phyloP scores from a whole-genome alignment of 2,888 invertebrate species.

The Ferrisia virgata region DNA sequence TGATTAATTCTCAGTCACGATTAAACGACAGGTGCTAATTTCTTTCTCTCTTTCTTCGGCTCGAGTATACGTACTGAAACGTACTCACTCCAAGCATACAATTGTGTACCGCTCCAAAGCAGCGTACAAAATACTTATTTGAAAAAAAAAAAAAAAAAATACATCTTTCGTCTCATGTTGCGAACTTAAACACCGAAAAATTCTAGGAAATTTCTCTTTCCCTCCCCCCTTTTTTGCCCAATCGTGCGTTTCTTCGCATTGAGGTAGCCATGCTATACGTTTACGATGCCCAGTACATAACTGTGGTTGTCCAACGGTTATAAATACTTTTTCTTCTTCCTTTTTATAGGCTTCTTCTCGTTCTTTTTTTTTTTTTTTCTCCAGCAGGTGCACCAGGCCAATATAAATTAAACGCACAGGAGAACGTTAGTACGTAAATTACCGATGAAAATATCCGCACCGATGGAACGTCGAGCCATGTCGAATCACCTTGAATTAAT shows the following conservation, averaged over 20 bases:
- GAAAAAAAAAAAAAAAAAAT: too few species aligned
- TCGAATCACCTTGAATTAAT: background rate
- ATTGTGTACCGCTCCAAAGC: background rate
- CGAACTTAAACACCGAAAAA: slow-evolving; percentile 8
- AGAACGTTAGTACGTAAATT: background rate
- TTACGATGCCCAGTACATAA: too few species aligned
- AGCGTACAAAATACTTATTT: background rate
- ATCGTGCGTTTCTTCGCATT: too few species aligned
- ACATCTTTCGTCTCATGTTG: background rate
- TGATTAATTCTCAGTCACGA: slow-evolving; percentile 23
- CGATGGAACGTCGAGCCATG: background rate
- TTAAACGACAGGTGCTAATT: slow-evolving; percentile 26
- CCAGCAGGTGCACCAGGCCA: background rate
- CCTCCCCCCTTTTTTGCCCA: background rate
- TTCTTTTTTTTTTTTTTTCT: background rate
- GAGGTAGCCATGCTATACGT: background rate
- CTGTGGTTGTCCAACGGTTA: background rate
- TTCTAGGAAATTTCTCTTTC: background rate
- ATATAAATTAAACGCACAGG: background rate
- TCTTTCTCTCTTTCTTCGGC: background rate
- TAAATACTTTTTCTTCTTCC: background rate
- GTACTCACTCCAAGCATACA: background rate
- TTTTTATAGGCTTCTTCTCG: background rate
- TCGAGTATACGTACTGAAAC: too few species aligned
- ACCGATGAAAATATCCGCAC: background rate